Evolutionary conservation across 2,888 invertebrate genomes (phyloP).

Genomic region (Nymphalis urticae): DNA sequence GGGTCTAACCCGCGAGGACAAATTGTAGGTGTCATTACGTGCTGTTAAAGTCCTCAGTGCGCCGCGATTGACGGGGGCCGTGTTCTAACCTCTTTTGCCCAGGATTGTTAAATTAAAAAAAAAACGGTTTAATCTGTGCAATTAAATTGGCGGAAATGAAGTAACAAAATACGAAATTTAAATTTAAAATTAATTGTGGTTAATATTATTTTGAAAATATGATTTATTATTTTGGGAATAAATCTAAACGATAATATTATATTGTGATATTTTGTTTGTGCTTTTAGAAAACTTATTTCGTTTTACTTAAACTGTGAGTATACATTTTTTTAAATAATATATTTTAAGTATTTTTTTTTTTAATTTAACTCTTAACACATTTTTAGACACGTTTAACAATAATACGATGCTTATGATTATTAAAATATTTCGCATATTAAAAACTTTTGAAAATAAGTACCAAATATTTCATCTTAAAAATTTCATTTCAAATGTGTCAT

Average conservation of each 20-base stretch:
- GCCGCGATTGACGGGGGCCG: conserved; percentile 63
- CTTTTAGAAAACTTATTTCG: conserved; percentile 13
- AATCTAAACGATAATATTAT: conserved; percentile 15
- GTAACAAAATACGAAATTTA: not conserved
- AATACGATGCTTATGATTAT: not conserved
- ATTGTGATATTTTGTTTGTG: conserved; percentile 21
- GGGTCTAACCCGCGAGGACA: conserved; percentile 69
- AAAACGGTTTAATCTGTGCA: conserved; percentile 14
- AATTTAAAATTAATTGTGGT: conserved; percentile 4
- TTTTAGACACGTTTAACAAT: not conserved
- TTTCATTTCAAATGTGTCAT: conserved; percentile 51
- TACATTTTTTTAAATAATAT: not conserved
- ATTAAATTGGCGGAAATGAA: conserved; percentile 21
- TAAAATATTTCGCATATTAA: not conserved
- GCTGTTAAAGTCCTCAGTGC: conserved; percentile 72
- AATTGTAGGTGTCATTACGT: conserved; percentile 74
- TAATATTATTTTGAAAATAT: conserved; percentile 10
- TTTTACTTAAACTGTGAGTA: conserved; percentile 25
- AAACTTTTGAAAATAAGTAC: conserved; percentile 1
- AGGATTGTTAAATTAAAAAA: conserved; percentile 20
- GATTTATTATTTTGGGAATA: conserved; percentile 1
- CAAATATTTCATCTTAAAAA: conserved; percentile 21
- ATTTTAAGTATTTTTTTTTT: not conserved
- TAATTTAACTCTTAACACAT: not conserved
- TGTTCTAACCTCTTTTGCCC: conserved; percentile 50